Conservation (phyloP, 2,888 invertebrate species). For the Diploptera punctata region DNA sequence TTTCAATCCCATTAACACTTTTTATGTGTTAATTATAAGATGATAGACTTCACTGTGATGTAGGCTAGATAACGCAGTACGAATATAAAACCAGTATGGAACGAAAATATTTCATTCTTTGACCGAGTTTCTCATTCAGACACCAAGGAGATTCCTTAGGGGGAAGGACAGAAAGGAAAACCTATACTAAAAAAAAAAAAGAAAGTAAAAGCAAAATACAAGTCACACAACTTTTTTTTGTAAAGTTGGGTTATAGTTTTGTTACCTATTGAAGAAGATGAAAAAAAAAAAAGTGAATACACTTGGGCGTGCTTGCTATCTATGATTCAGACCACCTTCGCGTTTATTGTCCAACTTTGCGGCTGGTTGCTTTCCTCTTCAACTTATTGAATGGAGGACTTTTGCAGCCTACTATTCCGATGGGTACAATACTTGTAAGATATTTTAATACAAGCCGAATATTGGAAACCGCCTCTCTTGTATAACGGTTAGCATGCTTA, state of each 20-base stretch:
- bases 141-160: background rate
- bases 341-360: slow-evolving; percentile 9
- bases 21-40: too few species aligned
- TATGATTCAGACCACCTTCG: slow-evolving; percentile 4
- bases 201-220: background rate
- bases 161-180: background rate
- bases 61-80: too few species aligned
- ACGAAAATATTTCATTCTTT: slow-evolving; percentile 5
- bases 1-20: too few species aligned
- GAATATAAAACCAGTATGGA: slow-evolving; percentile 12
- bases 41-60: too few species aligned
- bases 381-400: too few species aligned
- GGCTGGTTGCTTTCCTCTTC: background rate
- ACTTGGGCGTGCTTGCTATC: background rate
- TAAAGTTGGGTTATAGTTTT: background rate
- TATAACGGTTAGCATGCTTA: too few species aligned
- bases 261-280: background rate
- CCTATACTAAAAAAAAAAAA: background rate
- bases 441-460: too few species aligned
- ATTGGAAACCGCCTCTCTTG: too few species aligned
- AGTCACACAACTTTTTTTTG: background rate
- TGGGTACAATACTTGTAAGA: too few species aligned
- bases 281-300: background rate
- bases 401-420: too few species aligned
- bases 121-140: background rate